Percentiles rank a stretch among this genome's conserved stretches.
Evolutionary conservation across 2,113 vertebrate species (phyloP).

Genomic region (Chelonoidis abingdonii): DNA sequence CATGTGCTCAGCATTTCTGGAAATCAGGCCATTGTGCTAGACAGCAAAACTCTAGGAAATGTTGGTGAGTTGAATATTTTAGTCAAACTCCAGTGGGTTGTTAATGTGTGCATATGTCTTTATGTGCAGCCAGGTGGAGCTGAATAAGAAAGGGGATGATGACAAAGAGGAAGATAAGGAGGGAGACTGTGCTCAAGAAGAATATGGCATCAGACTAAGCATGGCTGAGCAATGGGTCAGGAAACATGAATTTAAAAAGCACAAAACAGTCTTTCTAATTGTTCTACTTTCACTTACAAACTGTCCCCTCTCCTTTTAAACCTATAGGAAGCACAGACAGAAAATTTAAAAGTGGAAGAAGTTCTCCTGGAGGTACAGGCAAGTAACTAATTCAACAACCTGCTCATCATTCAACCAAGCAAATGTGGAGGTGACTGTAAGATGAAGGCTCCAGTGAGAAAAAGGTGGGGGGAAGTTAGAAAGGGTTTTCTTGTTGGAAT

Average conservation of each 20-base stretch:
- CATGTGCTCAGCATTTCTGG: background rate
- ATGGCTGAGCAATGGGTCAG: slow-evolving; percentile 1
- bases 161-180: background rate
- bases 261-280: accelerated
- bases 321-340: background rate
- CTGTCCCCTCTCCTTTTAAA: background rate
- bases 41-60: background rate
- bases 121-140: background rate
- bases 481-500: background rate
- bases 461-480: background rate
- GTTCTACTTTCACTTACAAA: background rate
- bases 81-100: background rate
- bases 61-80: background rate
- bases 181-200: background rate
- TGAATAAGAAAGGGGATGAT: background rate
- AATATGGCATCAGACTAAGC: background rate
- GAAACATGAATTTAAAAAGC: background rate
- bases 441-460: background rate
- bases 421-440: background rate
- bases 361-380: slow-evolving; percentile 36
- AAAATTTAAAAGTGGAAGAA: background rate
- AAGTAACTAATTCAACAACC: background rate
- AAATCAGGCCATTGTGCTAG: background rate
- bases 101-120: background rate
- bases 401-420: background rate